phyloP scores from a whole-genome alignment of 2,113 vertebrate genomes.

The Psilopsiagon aurifrons region DNA sequence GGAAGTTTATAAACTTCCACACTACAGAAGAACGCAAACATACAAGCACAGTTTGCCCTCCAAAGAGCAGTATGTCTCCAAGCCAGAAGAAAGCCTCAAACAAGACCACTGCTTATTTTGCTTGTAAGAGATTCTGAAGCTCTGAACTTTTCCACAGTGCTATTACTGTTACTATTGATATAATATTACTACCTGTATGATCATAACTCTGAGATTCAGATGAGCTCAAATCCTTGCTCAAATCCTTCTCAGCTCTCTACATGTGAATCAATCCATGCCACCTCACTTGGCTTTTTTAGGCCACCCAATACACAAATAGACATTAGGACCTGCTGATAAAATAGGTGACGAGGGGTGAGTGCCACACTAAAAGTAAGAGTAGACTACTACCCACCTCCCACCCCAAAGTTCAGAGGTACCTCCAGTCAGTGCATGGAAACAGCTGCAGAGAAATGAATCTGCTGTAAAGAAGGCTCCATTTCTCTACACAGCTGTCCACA shows the following conservation, averaged over 20 bases:
- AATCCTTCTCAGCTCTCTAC: background rate
- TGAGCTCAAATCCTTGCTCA: background rate
- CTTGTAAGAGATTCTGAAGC: background rate
- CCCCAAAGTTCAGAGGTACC: background rate
- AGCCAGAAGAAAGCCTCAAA: background rate
- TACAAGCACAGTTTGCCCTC: background rate
- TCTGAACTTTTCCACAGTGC: background rate
- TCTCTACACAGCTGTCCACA: background rate
- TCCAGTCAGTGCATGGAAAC: background rate
- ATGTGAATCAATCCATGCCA: rapidly evolving
- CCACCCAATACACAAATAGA: background rate
- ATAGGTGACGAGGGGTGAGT: background rate
- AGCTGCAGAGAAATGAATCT: background rate
- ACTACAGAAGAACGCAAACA: background rate
- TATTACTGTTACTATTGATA: background rate
- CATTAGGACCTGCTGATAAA: background rate
- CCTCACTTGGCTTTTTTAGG: background rate
- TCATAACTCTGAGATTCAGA: background rate
- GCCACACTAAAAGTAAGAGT: background rate
- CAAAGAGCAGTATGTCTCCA: background rate
- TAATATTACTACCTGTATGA: background rate
- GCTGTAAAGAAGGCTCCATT: background rate
- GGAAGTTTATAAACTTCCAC: background rate
- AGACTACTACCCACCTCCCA: background rate
- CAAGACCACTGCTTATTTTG: background rate